Base-by-base conservation (phyloP, 2,797 vertebrate species). In the Oophaga sylvatica region DNA sequence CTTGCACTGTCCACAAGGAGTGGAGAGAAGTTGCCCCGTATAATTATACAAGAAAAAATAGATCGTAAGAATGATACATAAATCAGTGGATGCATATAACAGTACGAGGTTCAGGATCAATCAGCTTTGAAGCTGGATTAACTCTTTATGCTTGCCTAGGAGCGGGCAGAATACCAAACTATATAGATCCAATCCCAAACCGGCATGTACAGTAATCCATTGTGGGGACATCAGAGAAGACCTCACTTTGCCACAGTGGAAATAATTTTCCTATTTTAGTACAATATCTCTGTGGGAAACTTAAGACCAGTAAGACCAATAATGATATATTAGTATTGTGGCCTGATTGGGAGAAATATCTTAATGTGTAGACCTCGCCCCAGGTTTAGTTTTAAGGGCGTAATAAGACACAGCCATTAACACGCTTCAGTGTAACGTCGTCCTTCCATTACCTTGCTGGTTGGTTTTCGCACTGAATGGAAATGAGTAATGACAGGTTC, bases 401-500 rank as follows among this genome's bases (percentile, higher is more conserved):
- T 31, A 71, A 71, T 71, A 71, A 26, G 8, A 65, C 67, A 8
- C 26, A 48, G 20, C 12, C 5, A 48, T 13, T 53, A 75, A 22
- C 9, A 35, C 41, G 10, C 41, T 73, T 73, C 70, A 73, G 9
- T 20, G 71, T 48, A 22, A 13, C 71, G 22, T 75, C 71, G 48
- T 48, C 70, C 31, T 10, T 4, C 70, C 70, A 45, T 73, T 73
- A 73, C 17, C 31, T 73, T 20, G 31, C 31, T 20, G 20, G 70
- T 73, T 73, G 31, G 9, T 73, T 73, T 75, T 11, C 20, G 22
- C 71, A 48, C 4, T 48, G 10, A 75, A 75, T 53, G 35, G 71
- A 48, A 48, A 48, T 75, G 71, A 75, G 41, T 73, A 48, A 75
- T 75, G 71, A 75, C 41, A 75, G 29, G 35, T 48, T 48, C 71